These are phyloP conservation scores for Poicephalus meyeri DNA, from an alignment of 2,113 vertebrate species.

Conservation along the genomic window DNA sequence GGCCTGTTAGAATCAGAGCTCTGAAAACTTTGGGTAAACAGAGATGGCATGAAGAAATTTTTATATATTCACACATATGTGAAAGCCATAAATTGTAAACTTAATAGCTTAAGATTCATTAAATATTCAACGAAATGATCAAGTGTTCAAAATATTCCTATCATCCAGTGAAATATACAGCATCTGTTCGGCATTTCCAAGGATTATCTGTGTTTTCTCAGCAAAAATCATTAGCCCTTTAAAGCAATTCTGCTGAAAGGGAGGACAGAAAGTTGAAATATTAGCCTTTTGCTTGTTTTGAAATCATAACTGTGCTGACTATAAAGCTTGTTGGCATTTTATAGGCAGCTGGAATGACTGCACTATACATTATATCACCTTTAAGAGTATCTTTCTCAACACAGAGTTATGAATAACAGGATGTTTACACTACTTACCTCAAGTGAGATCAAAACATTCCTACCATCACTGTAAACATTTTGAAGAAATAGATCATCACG, in stretches of 20 bases:
- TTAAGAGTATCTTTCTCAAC: not conserved
- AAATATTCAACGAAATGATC: not conserved
- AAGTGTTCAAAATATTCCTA: not conserved
- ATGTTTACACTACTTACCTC: not conserved
- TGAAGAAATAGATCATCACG: not conserved
- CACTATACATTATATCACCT: not conserved
- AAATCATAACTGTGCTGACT: not conserved
- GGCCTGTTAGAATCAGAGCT: not conserved
- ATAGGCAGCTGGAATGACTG: not conserved
- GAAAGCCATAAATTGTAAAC: not conserved
- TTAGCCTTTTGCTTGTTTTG: not conserved
- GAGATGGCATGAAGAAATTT: not conserved
- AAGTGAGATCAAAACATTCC: not conserved
- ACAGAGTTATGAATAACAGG: not conserved
- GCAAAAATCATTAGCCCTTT: constrained; percentile 17
- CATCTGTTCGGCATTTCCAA: not conserved
- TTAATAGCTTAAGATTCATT: not conserved
- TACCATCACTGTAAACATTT: not conserved
- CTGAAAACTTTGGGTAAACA: not conserved
- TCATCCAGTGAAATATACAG: not conserved
- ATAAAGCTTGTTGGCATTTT: not conserved
- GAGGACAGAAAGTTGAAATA: not conserved
- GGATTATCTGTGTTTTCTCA: not conserved
- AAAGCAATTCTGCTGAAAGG: not conserved
- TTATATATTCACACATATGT: not conserved